Conservation (phyloP, 2,797 vertebrate genomes). For the Melanotaenia boesemani region DNA sequence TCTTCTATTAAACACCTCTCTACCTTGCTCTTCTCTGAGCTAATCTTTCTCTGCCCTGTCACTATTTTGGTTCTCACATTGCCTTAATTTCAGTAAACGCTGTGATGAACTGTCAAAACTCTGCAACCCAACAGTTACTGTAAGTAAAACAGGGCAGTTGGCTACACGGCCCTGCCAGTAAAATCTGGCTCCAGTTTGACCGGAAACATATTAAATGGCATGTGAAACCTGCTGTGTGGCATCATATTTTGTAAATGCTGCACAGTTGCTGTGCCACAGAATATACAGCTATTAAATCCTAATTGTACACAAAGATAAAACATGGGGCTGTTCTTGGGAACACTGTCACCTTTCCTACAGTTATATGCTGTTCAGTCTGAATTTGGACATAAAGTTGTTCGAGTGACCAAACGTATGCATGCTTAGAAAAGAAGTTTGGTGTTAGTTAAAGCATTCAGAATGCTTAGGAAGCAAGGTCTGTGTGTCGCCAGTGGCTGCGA, state of each 20-base stretch:
- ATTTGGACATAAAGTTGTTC: slow-evolving; percentile 3
- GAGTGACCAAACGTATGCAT: slow-evolving; percentile 2
- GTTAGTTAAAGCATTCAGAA: slow-evolving; percentile 9
- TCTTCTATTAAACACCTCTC: neutral
- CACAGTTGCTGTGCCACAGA: slow-evolving; percentile 21
- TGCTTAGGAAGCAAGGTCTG: slow-evolving; percentile 34
- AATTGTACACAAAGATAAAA: slow-evolving; percentile 50
- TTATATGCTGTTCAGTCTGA: slow-evolving; percentile 20
- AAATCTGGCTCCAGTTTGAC: slow-evolving; percentile 31
- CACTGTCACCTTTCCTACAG: slow-evolving; percentile 6
- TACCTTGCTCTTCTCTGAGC: neutral
- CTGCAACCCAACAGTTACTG: slow-evolving; percentile 22
- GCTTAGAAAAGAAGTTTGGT: slow-evolving; percentile 6
- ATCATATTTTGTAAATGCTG: slow-evolving; percentile 40
- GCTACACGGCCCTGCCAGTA: slow-evolving; percentile 37
- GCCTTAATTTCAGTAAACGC: slow-evolving; percentile 44
- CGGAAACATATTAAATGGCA: slow-evolving; percentile 36
- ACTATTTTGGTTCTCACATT: slow-evolving; percentile 24
- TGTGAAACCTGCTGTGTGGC: slow-evolving; percentile 27
- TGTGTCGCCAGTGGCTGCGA: slow-evolving; percentile 39
- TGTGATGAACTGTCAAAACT: slow-evolving; percentile 25
- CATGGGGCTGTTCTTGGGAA: slow-evolving; percentile 15
- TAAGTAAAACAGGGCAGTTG: slow-evolving; percentile 31
- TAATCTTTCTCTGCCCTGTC: slow-evolving; percentile 18
- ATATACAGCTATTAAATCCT: slow-evolving; percentile 30